phyloP scores from a whole-genome alignment of 2,797 vertebrate genomes.

The Heliangelus exortis region DNA sequence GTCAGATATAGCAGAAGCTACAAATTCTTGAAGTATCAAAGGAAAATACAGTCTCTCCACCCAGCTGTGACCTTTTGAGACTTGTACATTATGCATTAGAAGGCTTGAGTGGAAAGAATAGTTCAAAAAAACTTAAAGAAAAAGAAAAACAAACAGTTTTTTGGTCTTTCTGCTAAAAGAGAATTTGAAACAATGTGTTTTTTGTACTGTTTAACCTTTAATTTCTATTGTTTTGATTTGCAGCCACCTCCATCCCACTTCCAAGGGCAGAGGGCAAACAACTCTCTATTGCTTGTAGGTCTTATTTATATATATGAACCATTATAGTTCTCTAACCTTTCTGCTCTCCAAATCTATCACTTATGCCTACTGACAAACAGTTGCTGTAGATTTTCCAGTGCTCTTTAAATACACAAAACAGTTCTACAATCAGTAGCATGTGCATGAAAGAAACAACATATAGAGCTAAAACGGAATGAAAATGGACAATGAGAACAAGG shows the following conservation, averaged over 20 bases:
- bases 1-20: not conserved
- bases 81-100: conserved; percentile 46
- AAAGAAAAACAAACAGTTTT: not conserved
- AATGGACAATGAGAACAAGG: not conserved
- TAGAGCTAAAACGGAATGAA: not conserved
- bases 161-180: not conserved
- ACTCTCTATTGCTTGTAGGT: not conserved
- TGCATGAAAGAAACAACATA: not conserved
- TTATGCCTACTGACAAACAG: not conserved
- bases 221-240: conserved; percentile 31
- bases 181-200: conserved; percentile 39
- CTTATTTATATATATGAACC: not conserved
- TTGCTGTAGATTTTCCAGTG: not conserved
- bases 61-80: conserved; percentile 22
- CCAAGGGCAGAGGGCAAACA: not conserved
- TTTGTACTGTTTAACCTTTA: conserved; percentile 46
- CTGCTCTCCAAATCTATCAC: conserved; percentile 39
- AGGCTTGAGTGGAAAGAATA: conserved; percentile 39
- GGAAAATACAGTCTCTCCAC: not conserved
- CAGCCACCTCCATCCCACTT: not conserved
- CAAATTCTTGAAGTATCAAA: conserved; percentile 13
- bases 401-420: not conserved
- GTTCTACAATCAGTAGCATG: not conserved
- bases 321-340: conserved; percentile 25
- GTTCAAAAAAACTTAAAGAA: not conserved